Conservation (phyloP, 2,797 vertebrate genomes). For the Anableps anableps region DNA sequence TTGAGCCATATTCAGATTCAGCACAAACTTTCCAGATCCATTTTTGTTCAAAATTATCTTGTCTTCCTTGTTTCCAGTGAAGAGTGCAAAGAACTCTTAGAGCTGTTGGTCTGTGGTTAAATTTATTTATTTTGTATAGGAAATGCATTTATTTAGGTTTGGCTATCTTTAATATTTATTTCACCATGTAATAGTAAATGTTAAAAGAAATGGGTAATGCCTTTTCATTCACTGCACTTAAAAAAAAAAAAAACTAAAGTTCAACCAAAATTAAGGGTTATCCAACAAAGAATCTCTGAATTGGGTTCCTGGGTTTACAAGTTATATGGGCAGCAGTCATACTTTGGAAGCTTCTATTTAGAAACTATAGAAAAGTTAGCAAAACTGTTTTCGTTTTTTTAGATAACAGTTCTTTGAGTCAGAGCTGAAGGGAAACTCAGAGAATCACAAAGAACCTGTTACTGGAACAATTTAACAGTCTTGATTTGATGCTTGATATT, state of each 20-base stretch:
- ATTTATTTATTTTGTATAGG: too few species aligned
- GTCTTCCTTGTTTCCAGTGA: neutral
- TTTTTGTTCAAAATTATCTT: neutral
- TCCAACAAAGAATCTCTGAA: neutral
- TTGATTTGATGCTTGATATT: conserved; percentile 44
- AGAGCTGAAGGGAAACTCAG: conserved; percentile 15
- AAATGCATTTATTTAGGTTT: neutral
- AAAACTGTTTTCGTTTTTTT: conserved; percentile 4
- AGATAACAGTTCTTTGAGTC: conserved; percentile 13
- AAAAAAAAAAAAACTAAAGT: too few species aligned
- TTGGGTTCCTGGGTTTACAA: neutral
- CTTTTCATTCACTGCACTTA: neutral
- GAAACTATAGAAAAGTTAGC: conserved; percentile 13
- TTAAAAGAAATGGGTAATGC: neutral
- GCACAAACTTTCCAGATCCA: neutral
- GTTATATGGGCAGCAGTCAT: neutral
- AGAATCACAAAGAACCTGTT: conserved; percentile 25
- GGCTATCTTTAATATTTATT: neutral
- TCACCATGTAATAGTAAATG: neutral
- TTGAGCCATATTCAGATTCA: neutral
- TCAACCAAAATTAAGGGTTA: neutral
- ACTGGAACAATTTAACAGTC: conserved; percentile 42
- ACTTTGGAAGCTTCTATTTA: conserved; percentile 1
- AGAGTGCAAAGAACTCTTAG: neutral
- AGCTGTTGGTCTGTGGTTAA: neutral